A percentile compares a stretch with the other conserved stretches of the same genome.
Evolutionary conservation across 1,140 invertebrate genomes (phyloP).

Genomic region (Coelopa frigida): DNA sequence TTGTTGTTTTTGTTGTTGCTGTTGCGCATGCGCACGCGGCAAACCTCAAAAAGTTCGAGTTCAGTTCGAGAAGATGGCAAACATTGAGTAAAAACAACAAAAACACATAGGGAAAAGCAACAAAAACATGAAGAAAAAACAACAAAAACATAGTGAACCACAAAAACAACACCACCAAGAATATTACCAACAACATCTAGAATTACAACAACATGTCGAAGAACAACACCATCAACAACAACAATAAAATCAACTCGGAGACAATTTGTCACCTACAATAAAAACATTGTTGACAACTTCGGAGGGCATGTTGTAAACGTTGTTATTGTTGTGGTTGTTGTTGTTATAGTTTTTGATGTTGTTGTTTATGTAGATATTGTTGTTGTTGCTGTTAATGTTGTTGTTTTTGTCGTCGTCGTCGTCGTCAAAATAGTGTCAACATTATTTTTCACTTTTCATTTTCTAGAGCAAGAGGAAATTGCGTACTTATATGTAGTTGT

Average conservation of each 20-base stretch:
- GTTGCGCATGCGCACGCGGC: no score
- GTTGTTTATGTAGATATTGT: background rate
- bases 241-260: slow-evolving; percentile 20
- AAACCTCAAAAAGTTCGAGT: slow-evolving; percentile 16
- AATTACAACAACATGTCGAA: no score
- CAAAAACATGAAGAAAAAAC: no score
- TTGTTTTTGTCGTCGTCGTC: background rate
- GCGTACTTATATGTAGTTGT: no score
- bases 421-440: slow-evolving; percentile 6
- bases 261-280: slow-evolving; percentile 43
- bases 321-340: background rate
- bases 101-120: slow-evolving; percentile 12
- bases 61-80: slow-evolving; percentile 1
- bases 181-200: no score
- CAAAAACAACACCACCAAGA: no score
- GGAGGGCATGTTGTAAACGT: background rate
- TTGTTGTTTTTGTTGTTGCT: no score
- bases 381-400: no score
- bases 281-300: slow-evolving; percentile 15
- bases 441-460: slow-evolving; percentile 14
- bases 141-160: no score
- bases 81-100: no score
- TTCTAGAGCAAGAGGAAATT: slow-evolving; percentile 12
- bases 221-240: no score
- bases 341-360: no score